A percentile compares a stretch with the other conserved stretches of the same genome.
phyloP scores from a whole-genome alignment of 2,888 invertebrate genomes.

The Nomada ruficornis region DNA sequence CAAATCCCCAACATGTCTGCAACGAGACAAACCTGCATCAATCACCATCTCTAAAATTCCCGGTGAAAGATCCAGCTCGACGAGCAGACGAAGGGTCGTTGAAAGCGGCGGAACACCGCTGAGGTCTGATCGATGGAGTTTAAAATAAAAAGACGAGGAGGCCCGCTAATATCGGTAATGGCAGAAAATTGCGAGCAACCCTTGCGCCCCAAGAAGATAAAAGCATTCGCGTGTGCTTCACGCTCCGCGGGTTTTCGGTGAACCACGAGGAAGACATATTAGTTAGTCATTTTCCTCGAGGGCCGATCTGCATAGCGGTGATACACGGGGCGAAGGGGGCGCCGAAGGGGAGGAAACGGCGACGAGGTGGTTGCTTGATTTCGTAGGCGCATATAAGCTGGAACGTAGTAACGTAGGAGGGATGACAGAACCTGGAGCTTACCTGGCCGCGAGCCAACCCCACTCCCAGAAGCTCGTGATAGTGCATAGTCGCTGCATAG shows the following conservation, averaged over 20 bases:
- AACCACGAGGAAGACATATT: slow-evolving; percentile 58
- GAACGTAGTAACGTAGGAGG: slow-evolving; percentile 62
- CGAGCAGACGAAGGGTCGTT: not conserved
- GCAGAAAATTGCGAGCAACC: slow-evolving; percentile 42
- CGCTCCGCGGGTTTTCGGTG: slow-evolving; percentile 34
- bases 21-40: slow-evolving; percentile 15
- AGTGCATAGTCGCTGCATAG: slow-evolving; percentile 75
- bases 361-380: slow-evolving; percentile 55
- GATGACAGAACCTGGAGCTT: slow-evolving; percentile 78
- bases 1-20: not conserved
- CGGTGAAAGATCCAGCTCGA: not conserved
- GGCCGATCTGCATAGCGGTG: slow-evolving; percentile 50
- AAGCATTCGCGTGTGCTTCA: slow-evolving; percentile 52
- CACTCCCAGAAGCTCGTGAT: slow-evolving; percentile 58
- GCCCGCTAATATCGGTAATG: slow-evolving; percentile 54
- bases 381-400: slow-evolving; percentile 64
- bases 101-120: slow-evolving; percentile 4
- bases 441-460: slow-evolving; percentile 81
- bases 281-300: slow-evolving; percentile 59
- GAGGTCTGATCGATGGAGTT: slow-evolving; percentile 37
- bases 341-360: slow-evolving; percentile 6
- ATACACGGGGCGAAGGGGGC: slow-evolving; percentile 2
- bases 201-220: slow-evolving; percentile 38
- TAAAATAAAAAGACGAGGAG: slow-evolving; percentile 38
- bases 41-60: slow-evolving; percentile 28